phyloP scores from a whole-genome alignment of 2,113 vertebrate species.

The Oxyura jamaicensis region DNA sequence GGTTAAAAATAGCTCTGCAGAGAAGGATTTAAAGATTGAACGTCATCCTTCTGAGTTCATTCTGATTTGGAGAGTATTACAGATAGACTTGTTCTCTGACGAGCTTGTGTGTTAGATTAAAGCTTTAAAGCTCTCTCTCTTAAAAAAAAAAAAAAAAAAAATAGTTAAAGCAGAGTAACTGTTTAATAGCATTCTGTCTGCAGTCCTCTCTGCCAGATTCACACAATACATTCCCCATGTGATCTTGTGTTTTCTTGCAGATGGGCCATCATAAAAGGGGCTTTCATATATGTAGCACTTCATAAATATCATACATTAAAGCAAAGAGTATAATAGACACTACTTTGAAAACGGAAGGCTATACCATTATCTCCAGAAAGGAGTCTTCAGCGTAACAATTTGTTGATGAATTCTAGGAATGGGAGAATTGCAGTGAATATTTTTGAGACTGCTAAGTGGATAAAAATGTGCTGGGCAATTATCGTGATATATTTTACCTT shows the following conservation, averaged over 20 bases:
- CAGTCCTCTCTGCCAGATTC: not conserved
- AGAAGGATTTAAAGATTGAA: constrained; percentile 67
- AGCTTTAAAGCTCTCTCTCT: constrained; percentile 35
- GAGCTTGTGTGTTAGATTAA: constrained; percentile 48
- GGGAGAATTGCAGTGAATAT: not conserved
- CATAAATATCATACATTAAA: not conserved
- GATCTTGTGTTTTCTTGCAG: not conserved
- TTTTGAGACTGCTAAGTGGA: not conserved
- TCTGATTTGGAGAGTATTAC: constrained; percentile 63
- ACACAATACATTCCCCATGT: not conserved
- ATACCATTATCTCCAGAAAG: not conserved
- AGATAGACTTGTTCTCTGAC: constrained; percentile 44
- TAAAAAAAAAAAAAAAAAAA: not conserved
- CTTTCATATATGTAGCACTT: not conserved
- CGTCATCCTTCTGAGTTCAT: constrained; percentile 59
- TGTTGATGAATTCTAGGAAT: not conserved
- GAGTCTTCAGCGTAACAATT: not conserved
- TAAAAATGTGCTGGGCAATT: not conserved
- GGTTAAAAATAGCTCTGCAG: constrained; percentile 62
- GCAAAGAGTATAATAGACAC: not conserved
- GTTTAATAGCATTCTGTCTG: not conserved
- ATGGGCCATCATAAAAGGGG: not conserved
- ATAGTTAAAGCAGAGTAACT: not conserved
- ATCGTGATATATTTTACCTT: not conserved
- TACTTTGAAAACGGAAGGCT: not conserved